Evolutionary conservation across 2,797 vertebrate genomes (phyloP), one percentile per base, ranked within the genome.

Genomic region (Pterois miles): DNA sequence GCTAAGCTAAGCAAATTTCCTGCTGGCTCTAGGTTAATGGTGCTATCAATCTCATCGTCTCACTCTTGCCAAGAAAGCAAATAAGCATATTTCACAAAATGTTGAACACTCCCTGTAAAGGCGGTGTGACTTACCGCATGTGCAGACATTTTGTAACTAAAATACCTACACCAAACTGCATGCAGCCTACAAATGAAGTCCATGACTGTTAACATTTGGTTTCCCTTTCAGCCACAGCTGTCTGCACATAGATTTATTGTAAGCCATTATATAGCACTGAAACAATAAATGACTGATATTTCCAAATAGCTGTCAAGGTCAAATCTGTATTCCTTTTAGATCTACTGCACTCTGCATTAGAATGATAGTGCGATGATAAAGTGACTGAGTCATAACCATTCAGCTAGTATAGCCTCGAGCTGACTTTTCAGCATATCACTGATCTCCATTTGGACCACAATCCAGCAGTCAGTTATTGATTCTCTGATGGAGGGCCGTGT

Each of bases 391-490:
- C 77, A 78, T 80, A 81, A 73, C 67, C 58, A 56, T 80, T 78
- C 78, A 60, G 68, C 58, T 65, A 48, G 20, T 59, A 50, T 22
- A 46, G 74, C 76, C 71, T 65, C 57, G 36, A 75, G 69, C 66
- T 40, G 66, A n/a, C 6, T 60, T 54, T 65, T 58, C 70, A 40
- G 62, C 62, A 31, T n/a, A 71, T 67, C 66, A 43, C 56, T 64
- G 74, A 74, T 63, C 48, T 81, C 72, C 68, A 72, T 86, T 81
- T 82, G 65, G 79, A 69, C 65, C 65, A 54, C 75, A 78, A 65
- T 76, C 40, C 67, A 67, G 13, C 66, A 54, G 84, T 75, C 80
- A 71, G 8, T 72, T 79, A 88, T 48, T 27, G 67, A 80, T 80
- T 71, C 58, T 68, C 64, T 77, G 77, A 85, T 66, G 71, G 59